Percentiles rank a stretch among this genome's conserved stretches.
These are phyloP conservation scores for Thymallus thymallus DNA, from an alignment of 2,113 vertebrate genomes.

Conservation along the genomic window DNA sequence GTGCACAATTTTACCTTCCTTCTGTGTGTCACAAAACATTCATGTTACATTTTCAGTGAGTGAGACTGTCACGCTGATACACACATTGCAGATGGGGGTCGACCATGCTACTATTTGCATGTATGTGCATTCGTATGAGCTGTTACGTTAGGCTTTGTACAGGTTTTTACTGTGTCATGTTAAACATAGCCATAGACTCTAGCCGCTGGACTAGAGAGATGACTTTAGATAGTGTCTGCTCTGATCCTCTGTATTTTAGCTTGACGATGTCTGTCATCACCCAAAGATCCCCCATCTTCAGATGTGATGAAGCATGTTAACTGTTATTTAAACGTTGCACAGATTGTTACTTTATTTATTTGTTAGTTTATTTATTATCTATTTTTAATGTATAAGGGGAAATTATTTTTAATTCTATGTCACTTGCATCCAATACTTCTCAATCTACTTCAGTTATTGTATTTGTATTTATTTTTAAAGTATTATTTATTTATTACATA, in stretches of 20 bases:
- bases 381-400: neutral
- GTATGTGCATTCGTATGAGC: constrained; percentile 1
- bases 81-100: constrained; percentile 23
- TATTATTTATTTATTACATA: constrained; percentile 26
- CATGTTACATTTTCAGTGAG: neutral
- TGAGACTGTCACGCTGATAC: constrained; percentile 17
- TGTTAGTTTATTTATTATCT: neutral
- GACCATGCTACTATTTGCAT: constrained; percentile 52
- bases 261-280: neutral
- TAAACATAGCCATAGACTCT: neutral
- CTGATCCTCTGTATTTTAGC: no score
- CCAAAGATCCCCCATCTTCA: neutral
- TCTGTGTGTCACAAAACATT: neutral
- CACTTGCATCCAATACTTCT: no score
- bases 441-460: neutral
- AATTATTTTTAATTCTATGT: neutral
- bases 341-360: neutral
- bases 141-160: neutral
- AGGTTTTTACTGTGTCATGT: neutral
- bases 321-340: neutral
- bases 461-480: constrained; percentile 2
- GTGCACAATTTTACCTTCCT: constrained; percentile 32
- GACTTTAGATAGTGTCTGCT: no score
- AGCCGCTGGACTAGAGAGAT: neutral
- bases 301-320: neutral